phyloP scores from a whole-genome alignment of 2,888 invertebrate species.

The Brachyopa scutellaris region DNA sequence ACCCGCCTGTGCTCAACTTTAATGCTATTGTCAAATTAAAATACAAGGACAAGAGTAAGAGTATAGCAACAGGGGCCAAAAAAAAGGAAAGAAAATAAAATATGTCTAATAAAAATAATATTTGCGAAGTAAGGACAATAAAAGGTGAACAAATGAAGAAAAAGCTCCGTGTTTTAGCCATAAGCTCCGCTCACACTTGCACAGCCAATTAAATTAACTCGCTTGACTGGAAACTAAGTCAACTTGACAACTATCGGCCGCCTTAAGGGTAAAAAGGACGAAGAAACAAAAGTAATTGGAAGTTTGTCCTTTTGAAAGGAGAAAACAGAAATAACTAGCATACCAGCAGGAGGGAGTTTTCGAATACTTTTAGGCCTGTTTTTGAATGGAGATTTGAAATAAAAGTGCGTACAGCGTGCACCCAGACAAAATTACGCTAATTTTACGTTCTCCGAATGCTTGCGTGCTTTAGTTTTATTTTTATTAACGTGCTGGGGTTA shows the following conservation, averaged over 20 bases:
- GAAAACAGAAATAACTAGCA: too few relatives aligned
- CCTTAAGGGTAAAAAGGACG: constrained; percentile 45
- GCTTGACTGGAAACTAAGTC: constrained; percentile 49
- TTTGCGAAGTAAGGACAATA: constrained; percentile 56
- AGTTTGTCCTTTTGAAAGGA: constrained; percentile 29
- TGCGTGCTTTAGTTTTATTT: constrained; percentile 47
- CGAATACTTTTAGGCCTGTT: neutral
- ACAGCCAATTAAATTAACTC: constrained; percentile 61
- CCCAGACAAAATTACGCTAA: constrained; percentile 41
- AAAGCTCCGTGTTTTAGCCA: neutral
- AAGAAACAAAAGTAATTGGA: constrained; percentile 34
- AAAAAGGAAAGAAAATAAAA: constrained; percentile 17
- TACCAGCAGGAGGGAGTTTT: neutral
- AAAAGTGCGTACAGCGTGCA: constrained; percentile 51
- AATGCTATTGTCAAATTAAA: constrained; percentile 40
- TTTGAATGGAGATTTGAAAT: neutral
- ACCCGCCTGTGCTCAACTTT: neutral
- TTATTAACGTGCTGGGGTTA: constrained; percentile 51
- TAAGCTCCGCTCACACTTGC: constrained; percentile 15
- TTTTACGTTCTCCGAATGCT: constrained; percentile 51
- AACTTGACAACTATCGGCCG: constrained; percentile 60
- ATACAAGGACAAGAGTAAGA: constrained; percentile 39
- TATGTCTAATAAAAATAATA: constrained; percentile 31
- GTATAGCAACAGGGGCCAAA: constrained; percentile 43
- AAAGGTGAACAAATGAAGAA: constrained; percentile 14